Conservation (phyloP, 2,888 invertebrate species). For the Anaspis maculata region DNA sequence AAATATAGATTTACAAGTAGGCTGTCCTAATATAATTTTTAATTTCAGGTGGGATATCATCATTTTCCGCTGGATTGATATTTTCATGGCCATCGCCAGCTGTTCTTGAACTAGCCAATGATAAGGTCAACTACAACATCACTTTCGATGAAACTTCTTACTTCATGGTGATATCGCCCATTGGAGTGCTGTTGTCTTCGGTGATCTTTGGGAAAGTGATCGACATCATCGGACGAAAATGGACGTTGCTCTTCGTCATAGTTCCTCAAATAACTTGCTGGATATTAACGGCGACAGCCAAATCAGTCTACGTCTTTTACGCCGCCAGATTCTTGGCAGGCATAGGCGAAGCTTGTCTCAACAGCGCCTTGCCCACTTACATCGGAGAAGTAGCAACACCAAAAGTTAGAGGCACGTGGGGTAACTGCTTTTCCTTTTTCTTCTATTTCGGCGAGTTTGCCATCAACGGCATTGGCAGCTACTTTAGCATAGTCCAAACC, state of each 20-base stretch:
- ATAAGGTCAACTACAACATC: slow-evolving; percentile 24
- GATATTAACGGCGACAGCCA: slow-evolving; percentile 21
- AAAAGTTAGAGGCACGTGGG: slow-evolving; percentile 46
- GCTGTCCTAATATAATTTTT: too few relatives aligned
- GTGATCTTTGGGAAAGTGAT: slow-evolving; percentile 12
- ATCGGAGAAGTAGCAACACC: slow-evolving; percentile 29
- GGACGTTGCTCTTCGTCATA: slow-evolving; percentile 18
- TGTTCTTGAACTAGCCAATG: too few relatives aligned
- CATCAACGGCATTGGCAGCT: too few relatives aligned
- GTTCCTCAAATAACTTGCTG: slow-evolving; percentile 28
- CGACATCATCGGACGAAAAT: slow-evolving; percentile 20
- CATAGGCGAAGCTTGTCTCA: slow-evolving; percentile 24
- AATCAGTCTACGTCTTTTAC: slow-evolving; percentile 26
- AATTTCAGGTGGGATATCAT: too few relatives aligned
- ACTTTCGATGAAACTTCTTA: slow-evolving; percentile 32
- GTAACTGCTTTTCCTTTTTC: slow-evolving; percentile 51
- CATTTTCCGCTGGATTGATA: too few relatives aligned
- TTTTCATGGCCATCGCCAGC: too few relatives aligned
- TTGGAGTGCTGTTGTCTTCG: slow-evolving; percentile 12
- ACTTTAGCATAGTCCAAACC: too few relatives aligned
- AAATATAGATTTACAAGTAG: too few relatives aligned
- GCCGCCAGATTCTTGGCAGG: slow-evolving; percentile 24
- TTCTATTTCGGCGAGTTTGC: slow-evolving; percentile 52
- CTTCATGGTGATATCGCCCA: slow-evolving; percentile 29
- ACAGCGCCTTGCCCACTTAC: slow-evolving; percentile 25